Base-by-base conservation (phyloP, 2,888 invertebrate genomes). In the Cryptocheilus praepositus region DNA sequence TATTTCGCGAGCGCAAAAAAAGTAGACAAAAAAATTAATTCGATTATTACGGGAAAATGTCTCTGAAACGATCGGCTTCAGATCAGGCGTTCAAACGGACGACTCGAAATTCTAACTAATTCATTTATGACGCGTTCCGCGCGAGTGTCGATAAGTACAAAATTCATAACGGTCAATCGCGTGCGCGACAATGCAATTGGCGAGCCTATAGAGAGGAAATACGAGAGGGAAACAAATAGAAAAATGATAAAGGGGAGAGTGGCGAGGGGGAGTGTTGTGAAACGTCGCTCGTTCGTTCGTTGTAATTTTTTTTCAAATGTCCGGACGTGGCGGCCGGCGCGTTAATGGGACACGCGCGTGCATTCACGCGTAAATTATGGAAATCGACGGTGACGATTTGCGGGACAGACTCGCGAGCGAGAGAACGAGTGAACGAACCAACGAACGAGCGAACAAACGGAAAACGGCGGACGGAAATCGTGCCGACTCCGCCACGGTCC, bases 321-420 rank as follows among this genome's bases (percentile, higher is more conserved):
- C 67, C 62, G 65, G 60, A 64, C 64, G 58, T 64, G 49, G 59
- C 63, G 21, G 49, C 36, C 36, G 43, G 8, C 25, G 61, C 64
- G 74, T 70, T 76, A 76, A 77, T 76, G 76, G 68, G 70, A 66
- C 77, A 72, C 74, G 72, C 76, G 77, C 74, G 64, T 61, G 68
- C 77, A 74, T 67, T 74, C 72, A 61, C 70, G 72, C 70, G 70
- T 72, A 68, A 70, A 72, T 76, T 74, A 76, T 72, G 74, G 72
- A 77, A 77, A 76, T 74, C 55, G 61, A 51, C 71, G 71, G 60
- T 61, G 67, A 75, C 64, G 69, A 72, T 69, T 68, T 61, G 71
- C 58, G 64, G 56, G 36, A 11, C 36, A 36, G 36, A 11, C 36
- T n/a, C 36, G 36, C 36, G 36, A 36, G 36, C 36, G 36, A 36